Base-by-base conservation (phyloP, 2,113 vertebrate genomes). In the Lophius piscatorius region DNA sequence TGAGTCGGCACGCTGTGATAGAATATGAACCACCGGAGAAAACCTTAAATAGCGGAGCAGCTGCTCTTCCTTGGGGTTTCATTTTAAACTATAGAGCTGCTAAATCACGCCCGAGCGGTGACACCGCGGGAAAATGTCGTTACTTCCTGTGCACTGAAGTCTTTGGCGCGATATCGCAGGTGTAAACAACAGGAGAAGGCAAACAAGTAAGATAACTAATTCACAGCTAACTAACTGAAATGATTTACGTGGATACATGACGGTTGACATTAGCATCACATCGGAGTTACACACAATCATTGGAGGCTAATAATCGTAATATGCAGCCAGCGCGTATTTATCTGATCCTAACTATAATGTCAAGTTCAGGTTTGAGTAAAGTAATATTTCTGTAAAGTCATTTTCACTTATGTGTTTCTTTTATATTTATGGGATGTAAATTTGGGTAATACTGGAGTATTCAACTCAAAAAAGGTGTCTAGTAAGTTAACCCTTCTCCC, bases 41-140 rank as follows among this genome's bases (percentile, higher is more conserved):
- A 5, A 12, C 1, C 3, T 2, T 3, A 4, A 23, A 1, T 11
- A 5, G 20, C 2, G 3, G 9, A 9, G 18, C 6, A 14, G 1
- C 0, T 1, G 26, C 9, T n/a, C 14, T 7, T 1, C 0, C 24
- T 34, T 1, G 3, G 1, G n/a, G 3, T 26, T 18, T 21, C 20
- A 36, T 61, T 14, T 2, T 1, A 10, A 38, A 21, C 5, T 6
- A 6, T n/a, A 12, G 17, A 47, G 34, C 17, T 9, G 4, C 8
- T 14, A 23, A 16, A 18, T 4, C 26, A 18, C 41, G 17, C 35
- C 29, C 14, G 10, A 17, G 48, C 24, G 11, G 18, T 65, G 54
- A 62, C 75, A 89, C 82, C 90, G 91, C 91, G 91, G 88, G 89
- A 92, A 92, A 91, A 89, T 91, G 83, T 85, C 74, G 75, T 80